Evolutionary conservation across 2,113 vertebrate genomes (phyloP).

Genomic region (Tursiops truncatus): DNA sequence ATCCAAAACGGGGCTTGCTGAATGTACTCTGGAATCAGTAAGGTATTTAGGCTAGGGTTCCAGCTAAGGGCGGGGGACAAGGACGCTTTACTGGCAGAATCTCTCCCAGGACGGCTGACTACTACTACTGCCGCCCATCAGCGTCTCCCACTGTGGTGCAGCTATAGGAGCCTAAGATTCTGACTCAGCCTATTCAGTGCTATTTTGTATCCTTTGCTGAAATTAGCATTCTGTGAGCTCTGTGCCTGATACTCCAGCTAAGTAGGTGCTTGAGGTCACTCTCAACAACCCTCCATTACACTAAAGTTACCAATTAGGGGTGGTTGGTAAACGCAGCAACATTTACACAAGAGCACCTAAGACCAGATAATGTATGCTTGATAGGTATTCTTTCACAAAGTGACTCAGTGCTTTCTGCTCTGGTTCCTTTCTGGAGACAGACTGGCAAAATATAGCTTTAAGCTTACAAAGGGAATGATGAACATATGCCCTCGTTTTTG

Average conservation of each 20-base stretch:
- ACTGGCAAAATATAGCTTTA: not conserved
- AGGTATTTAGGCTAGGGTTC: not conserved
- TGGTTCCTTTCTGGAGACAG: not conserved
- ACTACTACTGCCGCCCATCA: not conserved
- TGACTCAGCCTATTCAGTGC: not conserved
- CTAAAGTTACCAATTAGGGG: not conserved
- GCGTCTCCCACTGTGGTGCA: not conserved
- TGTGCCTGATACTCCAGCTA: not conserved
- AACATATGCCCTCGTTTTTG: not conserved
- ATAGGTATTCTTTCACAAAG: fast-evolving
- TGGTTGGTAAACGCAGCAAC: fast-evolving
- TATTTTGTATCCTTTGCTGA: not conserved
- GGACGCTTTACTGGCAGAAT: not conserved
- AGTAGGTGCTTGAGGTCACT: not conserved
- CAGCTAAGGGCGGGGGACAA: not conserved
- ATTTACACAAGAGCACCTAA: not conserved
- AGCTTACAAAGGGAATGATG: not conserved
- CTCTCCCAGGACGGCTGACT: not conserved
- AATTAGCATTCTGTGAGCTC: not conserved
- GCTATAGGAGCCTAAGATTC: not conserved
- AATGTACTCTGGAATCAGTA: not conserved
- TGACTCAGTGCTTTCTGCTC: not conserved
- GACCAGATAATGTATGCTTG: fast-evolving
- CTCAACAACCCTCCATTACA: not conserved
- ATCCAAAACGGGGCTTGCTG: not conserved